These are phyloP conservation scores for Caenorhabditis latens DNA, from an alignment of 1,140 invertebrate species.

Conservation along the genomic window DNA sequence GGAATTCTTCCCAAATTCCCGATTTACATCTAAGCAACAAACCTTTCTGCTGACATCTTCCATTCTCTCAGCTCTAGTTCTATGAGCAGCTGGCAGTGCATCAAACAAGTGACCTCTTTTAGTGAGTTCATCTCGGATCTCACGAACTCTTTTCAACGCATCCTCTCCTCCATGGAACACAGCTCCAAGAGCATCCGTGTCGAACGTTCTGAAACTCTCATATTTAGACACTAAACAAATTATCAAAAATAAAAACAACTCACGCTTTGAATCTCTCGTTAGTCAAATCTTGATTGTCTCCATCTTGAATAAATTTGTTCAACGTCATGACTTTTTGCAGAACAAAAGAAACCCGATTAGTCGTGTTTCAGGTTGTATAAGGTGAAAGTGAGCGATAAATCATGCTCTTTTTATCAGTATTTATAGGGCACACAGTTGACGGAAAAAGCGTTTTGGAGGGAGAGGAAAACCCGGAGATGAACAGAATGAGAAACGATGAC, in stretches of 20 bases:
- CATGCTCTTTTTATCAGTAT: conserved; percentile 26
- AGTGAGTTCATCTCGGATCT: conserved; percentile 50
- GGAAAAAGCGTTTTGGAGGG: background rate
- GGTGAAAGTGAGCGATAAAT: conserved; percentile 39
- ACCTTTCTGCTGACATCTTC: conserved; percentile 65
- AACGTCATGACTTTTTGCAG: conserved; percentile 21
- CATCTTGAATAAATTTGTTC: conserved; percentile 60
- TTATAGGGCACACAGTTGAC: conserved; percentile 29
- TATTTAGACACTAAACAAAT: background rate
- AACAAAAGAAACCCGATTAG: background rate
- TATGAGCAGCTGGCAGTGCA: conserved; percentile 49
- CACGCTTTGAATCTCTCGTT: conserved; percentile 56
- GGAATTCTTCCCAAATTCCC: no score
- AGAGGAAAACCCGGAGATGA: conserved; percentile 50
- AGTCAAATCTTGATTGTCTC: conserved; percentile 64
- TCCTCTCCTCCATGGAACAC: conserved; percentile 32
- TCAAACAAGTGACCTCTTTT: conserved; percentile 58
- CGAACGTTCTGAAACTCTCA: conserved; percentile 39
- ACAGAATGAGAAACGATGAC: conserved; percentile 2
- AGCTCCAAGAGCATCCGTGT: conserved; percentile 49
- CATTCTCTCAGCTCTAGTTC: conserved; percentile 62
- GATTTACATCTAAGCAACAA: background rate
- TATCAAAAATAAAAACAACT: background rate
- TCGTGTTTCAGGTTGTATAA: background rate
- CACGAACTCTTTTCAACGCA: conserved; percentile 9